phyloP scores from a whole-genome alignment of 1,140 invertebrate genomes.

The Myzus persicae region DNA sequence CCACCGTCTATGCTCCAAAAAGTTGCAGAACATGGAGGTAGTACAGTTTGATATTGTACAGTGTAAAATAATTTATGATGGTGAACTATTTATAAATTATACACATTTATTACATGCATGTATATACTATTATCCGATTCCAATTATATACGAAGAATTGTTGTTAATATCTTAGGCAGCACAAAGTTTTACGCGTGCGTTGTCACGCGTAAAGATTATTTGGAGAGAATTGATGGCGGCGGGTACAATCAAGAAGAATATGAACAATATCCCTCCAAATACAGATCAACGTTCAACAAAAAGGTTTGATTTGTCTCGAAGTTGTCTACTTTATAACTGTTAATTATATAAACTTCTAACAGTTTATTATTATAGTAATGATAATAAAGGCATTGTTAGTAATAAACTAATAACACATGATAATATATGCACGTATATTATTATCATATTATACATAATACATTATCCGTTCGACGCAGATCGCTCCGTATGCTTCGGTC shows the following conservation, averaged over 20 bases:
- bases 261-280: slow-evolving; percentile 89
- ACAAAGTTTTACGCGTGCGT: slow-evolving; percentile 82
- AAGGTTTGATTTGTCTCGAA: slow-evolving; percentile 71
- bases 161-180: slow-evolving; percentile 59
- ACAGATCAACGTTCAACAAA: slow-evolving; percentile 95
- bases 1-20: slow-evolving; percentile 92
- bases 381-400: not conserved
- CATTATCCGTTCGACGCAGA: slow-evolving; percentile 67
- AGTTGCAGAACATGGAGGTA: slow-evolving; percentile 95
- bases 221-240: slow-evolving; percentile 89
- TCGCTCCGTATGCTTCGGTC: slow-evolving; percentile 96
- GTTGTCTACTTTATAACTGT: not conserved
- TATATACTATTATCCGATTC: not conserved
- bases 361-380: too few relatives aligned
- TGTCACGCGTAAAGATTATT: slow-evolving; percentile 89
- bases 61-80: not conserved
- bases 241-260: slow-evolving; percentile 92
- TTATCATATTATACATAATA: not conserved
- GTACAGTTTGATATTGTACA: slow-evolving; percentile 63
- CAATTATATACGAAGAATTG: not conserved
- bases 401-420: too few relatives aligned
- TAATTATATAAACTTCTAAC: not conserved
- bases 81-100: not conserved
- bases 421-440: too few relatives aligned
- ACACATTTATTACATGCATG: not conserved